These are phyloP conservation scores for Xiphorhynchus erythropygius DNA, from an alignment of 2,797 vertebrate species.

Conservation along the genomic window DNA sequence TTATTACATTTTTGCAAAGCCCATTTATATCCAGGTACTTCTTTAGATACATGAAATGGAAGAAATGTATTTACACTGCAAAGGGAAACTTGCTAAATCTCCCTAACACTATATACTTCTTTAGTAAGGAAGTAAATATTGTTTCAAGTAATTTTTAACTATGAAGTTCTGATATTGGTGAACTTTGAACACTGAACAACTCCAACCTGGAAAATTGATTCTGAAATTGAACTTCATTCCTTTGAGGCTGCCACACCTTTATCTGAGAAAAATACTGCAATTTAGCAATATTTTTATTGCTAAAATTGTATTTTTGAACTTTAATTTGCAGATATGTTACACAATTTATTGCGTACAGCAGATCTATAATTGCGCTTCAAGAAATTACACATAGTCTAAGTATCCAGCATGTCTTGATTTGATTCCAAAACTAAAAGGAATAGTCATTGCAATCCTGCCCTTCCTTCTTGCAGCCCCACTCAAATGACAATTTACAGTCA, in stretches of 20 bases:
- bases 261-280: background rate
- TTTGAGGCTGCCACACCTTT: background rate
- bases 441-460: background rate
- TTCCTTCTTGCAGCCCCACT: background rate
- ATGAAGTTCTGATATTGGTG: background rate
- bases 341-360: background rate
- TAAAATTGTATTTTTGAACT: background rate
- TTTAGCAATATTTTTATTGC: background rate
- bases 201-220: accelerated
- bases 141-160: background rate
- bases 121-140: background rate
- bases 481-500: background rate
- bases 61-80: background rate
- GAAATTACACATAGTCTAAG: background rate
- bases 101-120: background rate
- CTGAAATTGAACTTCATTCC: background rate
- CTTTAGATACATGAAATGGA: background rate
- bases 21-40: background rate
- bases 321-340: background rate
- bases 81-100: background rate
- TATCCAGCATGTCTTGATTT: background rate
- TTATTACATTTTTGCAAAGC: background rate
- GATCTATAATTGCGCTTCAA: background rate
- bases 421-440: background rate
- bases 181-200: background rate